phyloP scores from a whole-genome alignment of 2,113 vertebrate genomes.

The Misgurnus mizolepis region DNA sequence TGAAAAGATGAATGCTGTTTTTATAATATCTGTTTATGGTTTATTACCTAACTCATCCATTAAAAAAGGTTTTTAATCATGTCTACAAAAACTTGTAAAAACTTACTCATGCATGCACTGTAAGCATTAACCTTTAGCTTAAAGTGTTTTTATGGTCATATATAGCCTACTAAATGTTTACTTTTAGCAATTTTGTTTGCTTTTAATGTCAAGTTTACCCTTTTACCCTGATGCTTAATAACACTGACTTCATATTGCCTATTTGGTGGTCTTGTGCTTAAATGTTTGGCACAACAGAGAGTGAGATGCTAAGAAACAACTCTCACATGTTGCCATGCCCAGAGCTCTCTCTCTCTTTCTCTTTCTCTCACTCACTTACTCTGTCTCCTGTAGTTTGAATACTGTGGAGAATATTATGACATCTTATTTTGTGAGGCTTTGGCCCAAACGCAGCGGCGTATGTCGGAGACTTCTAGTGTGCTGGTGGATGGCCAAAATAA shows the following conservation, averaged over 20 bases:
- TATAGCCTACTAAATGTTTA: no score
- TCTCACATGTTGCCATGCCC: constrained; percentile 9
- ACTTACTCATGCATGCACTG: no score
- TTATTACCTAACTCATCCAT: no score
- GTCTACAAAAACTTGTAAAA: no score
- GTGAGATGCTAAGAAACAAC: constrained; percentile 22
- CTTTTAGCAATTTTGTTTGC: neutral
- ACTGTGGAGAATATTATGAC: constrained; percentile 35
- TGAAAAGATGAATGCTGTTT: no score
- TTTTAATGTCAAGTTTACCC: neutral
- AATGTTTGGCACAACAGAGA: neutral
- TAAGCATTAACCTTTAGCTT: no score
- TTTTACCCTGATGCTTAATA: neutral
- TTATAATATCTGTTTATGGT: no score
- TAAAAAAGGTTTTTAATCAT: no score
- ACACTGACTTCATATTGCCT: neutral
- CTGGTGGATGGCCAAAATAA: constrained; percentile 45
- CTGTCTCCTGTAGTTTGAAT: constrained; percentile 17
- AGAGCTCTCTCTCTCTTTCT: constrained; percentile 22
- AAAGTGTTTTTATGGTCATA: no score
- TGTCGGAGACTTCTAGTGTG: constrained; percentile 57
- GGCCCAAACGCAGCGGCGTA: constrained; percentile 57
- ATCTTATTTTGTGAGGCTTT: constrained; percentile 59
- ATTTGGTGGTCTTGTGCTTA: neutral
- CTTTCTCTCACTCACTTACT: constrained; percentile 1